Evolutionary conservation across 2,888 invertebrate genomes (phyloP).

Genomic region (Arctia plantaginis): DNA sequence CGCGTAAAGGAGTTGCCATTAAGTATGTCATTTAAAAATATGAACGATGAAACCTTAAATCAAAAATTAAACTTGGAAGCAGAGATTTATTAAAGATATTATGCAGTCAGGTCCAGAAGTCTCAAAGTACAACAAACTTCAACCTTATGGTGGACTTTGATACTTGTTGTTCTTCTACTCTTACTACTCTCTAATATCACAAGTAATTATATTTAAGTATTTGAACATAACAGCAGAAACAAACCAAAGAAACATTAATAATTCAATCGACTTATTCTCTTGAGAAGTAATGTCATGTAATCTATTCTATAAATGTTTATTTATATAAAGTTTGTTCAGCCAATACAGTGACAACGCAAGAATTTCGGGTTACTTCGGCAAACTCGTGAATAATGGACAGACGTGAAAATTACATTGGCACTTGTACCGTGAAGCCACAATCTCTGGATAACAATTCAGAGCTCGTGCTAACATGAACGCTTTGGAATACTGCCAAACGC

Average conservation of each 20-base stretch:
- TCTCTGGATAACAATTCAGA: conserved; percentile 10
- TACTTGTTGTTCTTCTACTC: too few species aligned
- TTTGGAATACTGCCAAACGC: conserved; percentile 14
- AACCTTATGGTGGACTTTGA: too few species aligned
- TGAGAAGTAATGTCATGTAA: neutral
- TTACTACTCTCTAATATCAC: too few species aligned
- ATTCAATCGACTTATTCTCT: neutral
- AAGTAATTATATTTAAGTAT: too few species aligned
- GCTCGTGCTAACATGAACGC: neutral
- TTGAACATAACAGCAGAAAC: neutral
- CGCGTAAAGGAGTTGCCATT: neutral
- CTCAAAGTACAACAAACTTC: too few species aligned
- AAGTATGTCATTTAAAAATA: neutral
- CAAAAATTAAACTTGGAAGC: neutral
- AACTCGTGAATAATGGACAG: conserved; percentile 1
- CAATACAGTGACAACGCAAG: conserved; percentile 5
- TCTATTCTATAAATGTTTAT: neutral
- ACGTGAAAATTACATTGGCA: conserved; percentile 7
- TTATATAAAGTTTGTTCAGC: neutral
- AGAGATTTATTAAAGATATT: too few species aligned
- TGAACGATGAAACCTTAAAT: neutral
- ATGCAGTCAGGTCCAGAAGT: too few species aligned
- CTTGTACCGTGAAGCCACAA: neutral
- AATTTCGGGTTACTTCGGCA: neutral
- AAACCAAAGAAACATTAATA: neutral